These are phyloP conservation scores for Papilio xuthus DNA, from an alignment of 1,140 invertebrate genomes.

Conservation along the genomic window DNA sequence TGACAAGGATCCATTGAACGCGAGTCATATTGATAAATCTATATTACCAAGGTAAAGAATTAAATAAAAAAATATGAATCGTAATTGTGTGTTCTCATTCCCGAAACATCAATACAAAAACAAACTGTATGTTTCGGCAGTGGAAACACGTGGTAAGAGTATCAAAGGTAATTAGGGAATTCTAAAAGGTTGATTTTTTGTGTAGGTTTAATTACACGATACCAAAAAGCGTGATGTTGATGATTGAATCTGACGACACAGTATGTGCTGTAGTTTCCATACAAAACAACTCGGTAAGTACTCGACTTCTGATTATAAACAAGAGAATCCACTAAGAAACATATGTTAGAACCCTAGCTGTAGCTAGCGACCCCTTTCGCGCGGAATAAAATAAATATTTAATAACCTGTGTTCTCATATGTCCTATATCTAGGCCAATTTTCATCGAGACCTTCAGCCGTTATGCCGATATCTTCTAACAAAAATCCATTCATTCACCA, in stretches of 20 bases:
- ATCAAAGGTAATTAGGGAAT: background rate
- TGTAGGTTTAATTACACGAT: constrained; percentile 71
- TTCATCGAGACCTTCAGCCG: too few relatives aligned
- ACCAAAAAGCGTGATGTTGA: constrained; percentile 82
- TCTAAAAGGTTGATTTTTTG: background rate
- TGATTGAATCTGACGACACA: constrained; percentile 83
- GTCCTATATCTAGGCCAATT: too few relatives aligned
- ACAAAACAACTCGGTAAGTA: constrained; percentile 86
- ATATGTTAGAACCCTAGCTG: too few relatives aligned
- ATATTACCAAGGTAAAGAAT: constrained; percentile 47
- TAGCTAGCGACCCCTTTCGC: too few relatives aligned
- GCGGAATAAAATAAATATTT: too few relatives aligned
- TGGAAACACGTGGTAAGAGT: too few relatives aligned
- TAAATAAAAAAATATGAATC: background rate
- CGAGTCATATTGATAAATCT: constrained; percentile 28
- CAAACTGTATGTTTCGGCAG: too few relatives aligned
- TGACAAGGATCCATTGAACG: constrained; percentile 60
- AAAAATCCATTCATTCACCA: too few relatives aligned
- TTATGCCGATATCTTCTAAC: too few relatives aligned
- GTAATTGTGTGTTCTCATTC: background rate
- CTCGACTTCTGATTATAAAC: background rate
- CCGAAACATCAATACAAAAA: too few relatives aligned
- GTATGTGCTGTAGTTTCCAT: constrained; percentile 87
- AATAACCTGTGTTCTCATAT: too few relatives aligned
- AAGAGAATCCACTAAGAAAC: too few relatives aligned